phyloP scores from a whole-genome alignment of 2,113 vertebrate genomes.

The Aspidoscelis tigris region DNA sequence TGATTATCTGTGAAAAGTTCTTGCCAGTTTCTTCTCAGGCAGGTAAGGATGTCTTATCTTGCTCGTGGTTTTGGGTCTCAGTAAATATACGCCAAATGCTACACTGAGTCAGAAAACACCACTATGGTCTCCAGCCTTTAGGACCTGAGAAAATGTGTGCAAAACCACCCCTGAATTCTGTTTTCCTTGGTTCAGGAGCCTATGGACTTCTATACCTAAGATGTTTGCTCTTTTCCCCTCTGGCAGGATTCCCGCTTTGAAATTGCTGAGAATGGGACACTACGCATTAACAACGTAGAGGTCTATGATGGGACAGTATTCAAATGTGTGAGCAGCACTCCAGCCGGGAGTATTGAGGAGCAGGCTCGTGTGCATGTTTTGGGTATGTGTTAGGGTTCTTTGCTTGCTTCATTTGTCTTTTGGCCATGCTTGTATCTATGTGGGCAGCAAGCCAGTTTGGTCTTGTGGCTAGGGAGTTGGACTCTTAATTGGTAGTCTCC shows the following conservation, averaged over 20 bases:
- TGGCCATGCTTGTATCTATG: neutral
- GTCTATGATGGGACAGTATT: constrained; percentile 91
- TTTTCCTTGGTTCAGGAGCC: neutral
- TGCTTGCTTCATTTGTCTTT: neutral
- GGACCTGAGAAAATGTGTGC: neutral
- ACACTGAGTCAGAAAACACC: neutral
- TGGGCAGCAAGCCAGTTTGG: neutral
- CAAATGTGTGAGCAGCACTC: constrained; percentile 86
- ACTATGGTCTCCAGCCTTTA: neutral
- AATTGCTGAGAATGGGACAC: constrained; percentile 87
- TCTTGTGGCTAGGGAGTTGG: too few species aligned
- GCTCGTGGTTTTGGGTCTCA: neutral
- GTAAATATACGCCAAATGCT: neutral
- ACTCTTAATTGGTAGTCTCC: too few species aligned
- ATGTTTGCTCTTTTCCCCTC: constrained; percentile 24
- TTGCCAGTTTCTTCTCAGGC: neutral
- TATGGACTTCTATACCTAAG: neutral
- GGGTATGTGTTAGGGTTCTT: constrained; percentile 75
- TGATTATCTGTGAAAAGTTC: neutral
- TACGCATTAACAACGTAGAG: constrained; percentile 93
- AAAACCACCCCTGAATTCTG: neutral
- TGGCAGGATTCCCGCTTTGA: constrained; percentile 88
- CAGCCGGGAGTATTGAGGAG: constrained; percentile 82
- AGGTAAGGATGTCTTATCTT: neutral
- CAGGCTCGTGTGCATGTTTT: constrained; percentile 86